Percentiles rank a stretch among this genome's conserved stretches.
Conservation (phyloP, 2,888 invertebrate species). For the Rotaria macrura region DNA sequence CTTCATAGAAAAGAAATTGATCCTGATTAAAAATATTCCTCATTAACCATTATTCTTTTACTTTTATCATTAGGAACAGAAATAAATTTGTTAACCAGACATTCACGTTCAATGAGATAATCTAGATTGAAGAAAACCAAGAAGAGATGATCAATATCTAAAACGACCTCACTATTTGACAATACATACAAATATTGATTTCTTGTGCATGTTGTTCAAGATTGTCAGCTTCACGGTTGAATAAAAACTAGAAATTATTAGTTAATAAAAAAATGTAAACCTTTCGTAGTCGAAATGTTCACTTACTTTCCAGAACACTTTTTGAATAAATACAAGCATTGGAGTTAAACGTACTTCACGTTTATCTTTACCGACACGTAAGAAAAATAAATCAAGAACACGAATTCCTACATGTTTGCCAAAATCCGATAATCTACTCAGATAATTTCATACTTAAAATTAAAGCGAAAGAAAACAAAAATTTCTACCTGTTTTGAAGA, state of each 20-base stretch:
- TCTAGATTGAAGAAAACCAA: constrained; percentile 50
- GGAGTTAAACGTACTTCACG: constrained; percentile 85
- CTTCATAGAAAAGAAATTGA: constrained; percentile 38
- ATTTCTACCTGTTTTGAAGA: constrained; percentile 65
- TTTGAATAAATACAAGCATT: constrained; percentile 85
- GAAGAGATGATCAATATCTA: too few relatives aligned
- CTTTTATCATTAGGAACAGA: constrained; percentile 93
- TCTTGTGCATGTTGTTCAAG: constrained; percentile 61
- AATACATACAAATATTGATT: background rate
- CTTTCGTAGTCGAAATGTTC: too few relatives aligned
- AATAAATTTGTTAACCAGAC: constrained; percentile 86
- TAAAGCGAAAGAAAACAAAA: too few relatives aligned
- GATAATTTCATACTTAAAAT: background rate
- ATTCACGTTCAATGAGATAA: constrained; percentile 95
- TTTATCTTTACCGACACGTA: constrained; percentile 82
- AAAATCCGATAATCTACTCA: constrained; percentile 71
- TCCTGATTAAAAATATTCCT: too few relatives aligned
- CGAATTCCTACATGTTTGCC: constrained; percentile 82
- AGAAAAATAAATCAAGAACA: constrained; percentile 79
- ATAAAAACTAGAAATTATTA: constrained; percentile 23
- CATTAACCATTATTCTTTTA: constrained; percentile 34
- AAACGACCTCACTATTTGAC: too few relatives aligned
- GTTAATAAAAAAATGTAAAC: background rate
- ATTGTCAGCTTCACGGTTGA: constrained; percentile 77
- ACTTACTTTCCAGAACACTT: constrained; percentile 68